Evolutionary conservation across 2,888 invertebrate genomes (phyloP).

Genomic region (Entomobrya proxima): DNA sequence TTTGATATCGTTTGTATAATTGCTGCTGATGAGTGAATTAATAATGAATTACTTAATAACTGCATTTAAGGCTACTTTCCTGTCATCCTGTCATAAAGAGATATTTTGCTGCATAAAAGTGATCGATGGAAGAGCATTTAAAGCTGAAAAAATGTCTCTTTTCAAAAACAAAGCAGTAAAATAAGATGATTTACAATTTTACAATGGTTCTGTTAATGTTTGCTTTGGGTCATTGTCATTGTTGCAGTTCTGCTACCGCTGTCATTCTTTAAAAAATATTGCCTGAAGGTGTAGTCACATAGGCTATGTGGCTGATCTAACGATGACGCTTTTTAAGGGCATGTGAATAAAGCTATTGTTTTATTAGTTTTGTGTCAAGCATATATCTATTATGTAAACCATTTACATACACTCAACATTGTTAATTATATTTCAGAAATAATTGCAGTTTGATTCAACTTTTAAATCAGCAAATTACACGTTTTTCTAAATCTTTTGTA

Average conservation of each 20-base stretch:
- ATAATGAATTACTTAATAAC: not conserved
- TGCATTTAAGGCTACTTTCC: not conserved
- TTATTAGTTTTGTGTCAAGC: not conserved
- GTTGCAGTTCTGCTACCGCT: not conserved
- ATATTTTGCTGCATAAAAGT: not conserved
- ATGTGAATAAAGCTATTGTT: not conserved
- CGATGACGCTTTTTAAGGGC: not conserved
- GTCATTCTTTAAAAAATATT: not conserved
- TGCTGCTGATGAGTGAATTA: not conserved
- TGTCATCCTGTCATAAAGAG: not conserved
- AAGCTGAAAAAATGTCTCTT: not conserved
- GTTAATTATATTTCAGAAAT: not conserved
- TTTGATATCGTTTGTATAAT: slow-evolving; percentile 1
- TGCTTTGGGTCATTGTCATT: slow-evolving; percentile 27
- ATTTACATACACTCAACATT: not conserved
- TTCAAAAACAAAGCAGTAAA: not conserved
- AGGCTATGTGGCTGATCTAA: not conserved
- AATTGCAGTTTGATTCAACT: not conserved
- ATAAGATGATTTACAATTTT: not conserved
- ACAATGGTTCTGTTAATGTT: not conserved
- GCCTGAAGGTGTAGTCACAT: not conserved
- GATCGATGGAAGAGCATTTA: not conserved
- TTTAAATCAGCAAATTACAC: slow-evolving; percentile 10
- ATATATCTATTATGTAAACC: not conserved
- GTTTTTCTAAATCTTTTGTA: not conserved